phyloP scores from a whole-genome alignment of 2,888 invertebrate genomes.

The Campoplex capitator region DNA sequence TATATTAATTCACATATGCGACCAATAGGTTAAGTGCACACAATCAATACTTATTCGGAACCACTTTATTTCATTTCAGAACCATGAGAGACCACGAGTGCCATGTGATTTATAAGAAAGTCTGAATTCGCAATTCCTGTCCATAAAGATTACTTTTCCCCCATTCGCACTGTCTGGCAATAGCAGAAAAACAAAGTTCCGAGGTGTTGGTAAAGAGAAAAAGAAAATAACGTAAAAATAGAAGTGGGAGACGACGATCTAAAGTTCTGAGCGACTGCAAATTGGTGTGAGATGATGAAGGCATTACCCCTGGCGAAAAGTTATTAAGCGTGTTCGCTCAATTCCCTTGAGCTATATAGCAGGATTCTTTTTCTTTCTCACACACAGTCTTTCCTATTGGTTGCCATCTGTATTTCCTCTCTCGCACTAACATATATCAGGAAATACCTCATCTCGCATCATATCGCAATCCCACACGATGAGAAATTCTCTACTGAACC shows the following conservation, averaged over 20 bases:
- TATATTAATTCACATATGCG: too few species aligned
- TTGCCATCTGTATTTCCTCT: conserved; percentile 61
- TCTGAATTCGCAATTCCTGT: background rate
- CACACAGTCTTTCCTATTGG: conserved; percentile 22
- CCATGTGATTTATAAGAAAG: background rate
- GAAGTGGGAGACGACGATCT: background rate
- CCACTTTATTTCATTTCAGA: background rate
- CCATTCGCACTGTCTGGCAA: too few species aligned
- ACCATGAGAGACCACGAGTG: background rate
- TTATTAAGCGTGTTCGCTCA: conserved; percentile 80
- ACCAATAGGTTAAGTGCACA: too few species aligned
- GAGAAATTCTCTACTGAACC: conserved; percentile 25
- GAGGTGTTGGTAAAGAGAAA: too few species aligned
- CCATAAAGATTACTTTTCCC: background rate
- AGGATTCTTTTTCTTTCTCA: conserved; percentile 65
- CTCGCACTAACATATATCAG: conserved; percentile 8
- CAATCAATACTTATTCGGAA: too few species aligned
- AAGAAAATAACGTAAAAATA: too few species aligned
- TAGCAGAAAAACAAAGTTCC: too few species aligned
- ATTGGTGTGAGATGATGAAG: conserved; percentile 25
- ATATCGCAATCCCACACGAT: conserved; percentile 24
- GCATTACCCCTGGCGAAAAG: conserved; percentile 66
- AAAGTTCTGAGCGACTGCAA: conserved; percentile 37
- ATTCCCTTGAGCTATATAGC: conserved; percentile 78
- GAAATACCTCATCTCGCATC: conserved; percentile 19